Percentiles rank a stretch among this genome's conserved stretches.
phyloP scores from a whole-genome alignment of 53 echinoderm and acorn worm species.

The Zoroaster sp. region DNA sequence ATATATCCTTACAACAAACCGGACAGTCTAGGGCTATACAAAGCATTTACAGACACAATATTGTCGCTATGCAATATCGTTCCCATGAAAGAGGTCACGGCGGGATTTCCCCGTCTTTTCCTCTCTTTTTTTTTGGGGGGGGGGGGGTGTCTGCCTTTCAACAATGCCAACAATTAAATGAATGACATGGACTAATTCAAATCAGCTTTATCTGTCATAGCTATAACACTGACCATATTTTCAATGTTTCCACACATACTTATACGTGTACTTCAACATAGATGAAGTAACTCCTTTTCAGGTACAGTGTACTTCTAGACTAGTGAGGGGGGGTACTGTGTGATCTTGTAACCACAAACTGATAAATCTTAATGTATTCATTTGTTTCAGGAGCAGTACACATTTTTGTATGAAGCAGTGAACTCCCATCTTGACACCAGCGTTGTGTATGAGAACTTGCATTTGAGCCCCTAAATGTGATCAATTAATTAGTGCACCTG shows the following conservation, averaged over 20 bases:
- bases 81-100: not conserved
- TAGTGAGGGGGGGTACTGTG: no score
- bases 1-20: no score
- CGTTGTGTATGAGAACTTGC: not conserved
- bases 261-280: no score
- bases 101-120: not conserved
- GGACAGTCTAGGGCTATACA: no score
- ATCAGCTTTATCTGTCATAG: no score
- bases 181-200: not conserved
- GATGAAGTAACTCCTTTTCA: no score
- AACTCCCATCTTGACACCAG: not conserved
- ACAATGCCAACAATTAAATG: not conserved
- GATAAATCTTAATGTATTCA: not conserved
- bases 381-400: not conserved
- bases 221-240: no score
- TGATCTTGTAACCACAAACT: no score
- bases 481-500: not conserved
- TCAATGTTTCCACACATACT: no score
- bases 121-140: not conserved
- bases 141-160: no score
- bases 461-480: not conserved
- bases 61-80: not conserved
- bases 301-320: no score
- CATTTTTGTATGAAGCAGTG: conserved; percentile 21
- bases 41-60: not conserved